Conservation (phyloP, 2,113 vertebrate species). For the Saccopteryx bilineata region DNA sequence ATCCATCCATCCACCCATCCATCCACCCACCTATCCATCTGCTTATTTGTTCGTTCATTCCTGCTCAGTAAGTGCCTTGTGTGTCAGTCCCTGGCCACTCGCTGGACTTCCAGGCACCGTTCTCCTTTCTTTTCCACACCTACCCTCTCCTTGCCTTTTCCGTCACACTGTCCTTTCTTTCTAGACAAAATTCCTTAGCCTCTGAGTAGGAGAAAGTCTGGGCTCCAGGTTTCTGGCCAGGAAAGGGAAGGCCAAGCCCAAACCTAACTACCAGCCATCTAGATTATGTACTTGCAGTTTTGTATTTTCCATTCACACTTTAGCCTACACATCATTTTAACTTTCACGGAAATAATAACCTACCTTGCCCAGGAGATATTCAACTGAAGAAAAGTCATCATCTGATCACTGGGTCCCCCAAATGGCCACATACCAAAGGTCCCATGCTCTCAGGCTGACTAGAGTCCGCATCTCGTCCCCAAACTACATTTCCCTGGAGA, state of each 20-base stretch:
- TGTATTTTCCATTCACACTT: conserved; percentile 66
- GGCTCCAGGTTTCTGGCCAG: conserved; percentile 60
- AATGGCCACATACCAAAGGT: conserved; percentile 76
- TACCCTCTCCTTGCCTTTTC: background rate
- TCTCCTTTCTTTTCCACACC: background rate
- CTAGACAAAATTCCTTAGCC: background rate
- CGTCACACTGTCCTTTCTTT: background rate
- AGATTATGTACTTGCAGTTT: conserved; percentile 61
- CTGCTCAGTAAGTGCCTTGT: background rate
- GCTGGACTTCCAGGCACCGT: background rate
- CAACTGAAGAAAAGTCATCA: conserved; percentile 71
- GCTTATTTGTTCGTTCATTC: accelerated
- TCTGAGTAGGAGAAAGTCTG: conserved; percentile 35
- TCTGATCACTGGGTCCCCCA: conserved; percentile 50
- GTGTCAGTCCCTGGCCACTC: background rate
- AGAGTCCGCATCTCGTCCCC: background rate
- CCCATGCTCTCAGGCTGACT: conserved; percentile 80
- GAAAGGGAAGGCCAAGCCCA: conserved; percentile 66
- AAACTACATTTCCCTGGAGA: conserved; percentile 19
- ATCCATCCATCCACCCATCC: background rate
- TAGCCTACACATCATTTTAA: conserved; percentile 66
- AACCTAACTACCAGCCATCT: conserved; percentile 64
- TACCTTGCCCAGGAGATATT: conserved; percentile 54
- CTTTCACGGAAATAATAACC: conserved; percentile 64
- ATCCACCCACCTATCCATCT: background rate